Evolutionary conservation across 2,888 invertebrate genomes (phyloP).

Genomic region (Ormyrus labotus): DNA sequence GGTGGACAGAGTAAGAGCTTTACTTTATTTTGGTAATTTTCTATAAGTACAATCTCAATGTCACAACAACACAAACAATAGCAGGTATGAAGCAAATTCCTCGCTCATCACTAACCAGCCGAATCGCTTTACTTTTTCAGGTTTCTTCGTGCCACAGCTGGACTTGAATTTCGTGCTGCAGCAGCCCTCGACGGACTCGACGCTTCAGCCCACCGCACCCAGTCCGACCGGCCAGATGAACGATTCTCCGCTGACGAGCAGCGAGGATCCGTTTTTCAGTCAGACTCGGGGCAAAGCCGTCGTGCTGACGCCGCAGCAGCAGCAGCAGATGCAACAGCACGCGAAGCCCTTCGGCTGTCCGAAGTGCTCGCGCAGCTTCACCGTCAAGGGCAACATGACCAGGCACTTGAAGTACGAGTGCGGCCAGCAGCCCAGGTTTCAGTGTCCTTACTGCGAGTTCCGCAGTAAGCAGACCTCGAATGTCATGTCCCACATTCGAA

Average conservation of each 20-base stretch:
- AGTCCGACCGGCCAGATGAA: background rate
- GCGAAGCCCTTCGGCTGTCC: conserved; percentile 69
- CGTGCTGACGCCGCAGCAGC: background rate
- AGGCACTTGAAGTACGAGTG: conserved; percentile 73
- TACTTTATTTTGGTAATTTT: too few relatives aligned
- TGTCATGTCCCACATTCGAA: conserved; percentile 70
- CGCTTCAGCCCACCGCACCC: background rate
- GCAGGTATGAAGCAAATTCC: too few relatives aligned
- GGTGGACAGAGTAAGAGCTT: too few relatives aligned
- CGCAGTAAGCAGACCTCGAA: conserved; percentile 71
- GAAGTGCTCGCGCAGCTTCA: conserved; percentile 71
- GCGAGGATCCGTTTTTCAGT: conserved; percentile 13
- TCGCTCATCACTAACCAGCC: conserved; percentile 22
- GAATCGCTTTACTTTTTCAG: conserved; percentile 61
- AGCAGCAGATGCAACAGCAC: conserved; percentile 15
- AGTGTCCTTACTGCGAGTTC: conserved; percentile 72
- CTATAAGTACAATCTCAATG: too few relatives aligned
- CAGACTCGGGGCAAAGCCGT: background rate
- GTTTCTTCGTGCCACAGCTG: conserved; percentile 64
- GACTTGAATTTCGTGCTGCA: conserved; percentile 65
- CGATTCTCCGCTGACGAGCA: background rate
- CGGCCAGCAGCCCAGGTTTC: conserved; percentile 69
- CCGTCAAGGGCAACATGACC: conserved; percentile 70
- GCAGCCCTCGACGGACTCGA: conserved; percentile 4
- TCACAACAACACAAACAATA: conserved; percentile 1